Evolutionary conservation across 2,113 vertebrate species (phyloP).

Genomic region (Tragulus kanchil): DNA sequence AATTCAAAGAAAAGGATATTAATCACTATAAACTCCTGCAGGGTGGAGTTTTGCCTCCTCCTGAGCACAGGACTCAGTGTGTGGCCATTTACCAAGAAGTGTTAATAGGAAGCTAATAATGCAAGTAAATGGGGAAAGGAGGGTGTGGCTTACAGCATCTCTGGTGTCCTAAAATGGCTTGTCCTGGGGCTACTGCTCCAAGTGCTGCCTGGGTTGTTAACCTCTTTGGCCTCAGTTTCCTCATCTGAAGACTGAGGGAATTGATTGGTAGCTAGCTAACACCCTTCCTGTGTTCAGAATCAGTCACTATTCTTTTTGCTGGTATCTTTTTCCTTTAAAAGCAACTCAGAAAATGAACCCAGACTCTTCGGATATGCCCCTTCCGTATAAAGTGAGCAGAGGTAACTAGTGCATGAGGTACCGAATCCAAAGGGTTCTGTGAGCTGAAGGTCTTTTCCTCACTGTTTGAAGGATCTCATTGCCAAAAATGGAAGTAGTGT

Average conservation of each 20-base stretch:
- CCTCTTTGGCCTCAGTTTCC: neutral
- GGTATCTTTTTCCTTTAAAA: neutral
- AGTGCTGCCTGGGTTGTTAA: neutral
- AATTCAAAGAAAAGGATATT: neutral
- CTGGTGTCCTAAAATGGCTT: neutral
- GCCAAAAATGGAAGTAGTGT: constrained; percentile 81
- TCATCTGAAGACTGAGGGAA: neutral
- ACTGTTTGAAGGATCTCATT: constrained; percentile 64
- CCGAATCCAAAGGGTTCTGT: neutral
- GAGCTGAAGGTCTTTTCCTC: constrained; percentile 35
- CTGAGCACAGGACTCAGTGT: neutral
- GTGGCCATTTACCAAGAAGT: neutral
- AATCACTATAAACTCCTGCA: neutral
- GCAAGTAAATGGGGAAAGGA: neutral
- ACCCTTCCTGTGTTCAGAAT: neutral
- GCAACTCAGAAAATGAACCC: neutral
- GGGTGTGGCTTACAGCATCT: neutral
- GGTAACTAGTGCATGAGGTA: neutral
- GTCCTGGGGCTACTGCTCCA: neutral
- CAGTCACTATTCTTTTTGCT: neutral
- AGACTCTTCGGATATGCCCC: neutral
- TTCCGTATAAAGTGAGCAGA: neutral
- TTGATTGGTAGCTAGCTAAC: neutral
- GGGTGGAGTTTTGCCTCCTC: neutral
- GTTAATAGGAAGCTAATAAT: neutral